These are phyloP conservation scores for Brachyistius frenatus DNA, from an alignment of 2,113 vertebrate species.

Conservation along the genomic window DNA sequence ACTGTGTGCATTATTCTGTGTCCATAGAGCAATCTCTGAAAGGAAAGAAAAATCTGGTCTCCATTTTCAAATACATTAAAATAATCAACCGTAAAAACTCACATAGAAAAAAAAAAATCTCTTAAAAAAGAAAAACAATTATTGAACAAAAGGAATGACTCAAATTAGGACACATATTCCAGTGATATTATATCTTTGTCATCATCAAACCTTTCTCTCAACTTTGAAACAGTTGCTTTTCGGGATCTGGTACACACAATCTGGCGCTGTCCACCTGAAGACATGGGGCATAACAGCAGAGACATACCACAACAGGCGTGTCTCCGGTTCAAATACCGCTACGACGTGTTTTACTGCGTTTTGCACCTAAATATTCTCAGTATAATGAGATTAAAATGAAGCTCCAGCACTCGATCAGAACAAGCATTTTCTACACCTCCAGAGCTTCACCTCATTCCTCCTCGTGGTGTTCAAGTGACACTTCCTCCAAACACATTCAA, in stretches of 20 bases:
- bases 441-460: background rate
- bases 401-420: slow-evolving; percentile 2
- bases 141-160: slow-evolving; percentile 51
- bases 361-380: background rate
- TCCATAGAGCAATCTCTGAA: slow-evolving; percentile 61
- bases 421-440: background rate
- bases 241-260: slow-evolving; percentile 18
- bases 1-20: slow-evolving; percentile 73
- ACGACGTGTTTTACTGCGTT: background rate
- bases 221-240: background rate
- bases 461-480: slow-evolving; percentile 33
- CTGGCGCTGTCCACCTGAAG: slow-evolving; percentile 8
- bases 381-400: slow-evolving; percentile 16
- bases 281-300: background rate
- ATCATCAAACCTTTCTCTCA: background rate
- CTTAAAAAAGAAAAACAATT: slow-evolving; percentile 52
- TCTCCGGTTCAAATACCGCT: slow-evolving; percentile 19
- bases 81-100: slow-evolving; percentile 81
- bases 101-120: slow-evolving; percentile 71
- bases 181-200: slow-evolving; percentile 59
- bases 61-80: slow-evolving; percentile 78
- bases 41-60: slow-evolving; percentile 44
- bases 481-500: background rate
- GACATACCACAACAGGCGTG: background rate
- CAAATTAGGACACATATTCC: slow-evolving; percentile 60